Base-by-base conservation (phyloP, 2,888 invertebrate genomes). In the Fragum fragum region DNA sequence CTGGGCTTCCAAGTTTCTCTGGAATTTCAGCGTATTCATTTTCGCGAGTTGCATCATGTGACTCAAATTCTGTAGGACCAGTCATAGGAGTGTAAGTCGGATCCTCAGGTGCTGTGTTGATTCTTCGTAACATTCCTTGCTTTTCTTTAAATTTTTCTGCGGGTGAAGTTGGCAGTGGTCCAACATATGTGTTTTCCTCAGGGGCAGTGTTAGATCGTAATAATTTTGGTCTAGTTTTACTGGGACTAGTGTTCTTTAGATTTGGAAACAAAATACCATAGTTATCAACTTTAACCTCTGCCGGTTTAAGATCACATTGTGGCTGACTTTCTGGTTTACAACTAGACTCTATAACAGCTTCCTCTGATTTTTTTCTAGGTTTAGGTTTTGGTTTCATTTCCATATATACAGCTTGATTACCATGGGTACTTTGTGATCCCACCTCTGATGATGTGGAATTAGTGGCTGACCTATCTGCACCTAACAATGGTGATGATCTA, bases 261-360 rank as follows among this genome's bases (percentile, higher is more conserved):
- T 85, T 82, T 59, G 82, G 85, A 39, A 83, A 85, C 3, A 85
- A 75, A 36, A 83, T 83, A 14, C 68, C 85, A 74, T 85, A 85
- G 32, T 73, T 69, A 53, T 85, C 85, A 28, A 76, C 61, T 63
- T 69, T 73, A 39, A 29, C 52, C 18, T 78, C 68, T 26, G 39
- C 52, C 26, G 83, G 71, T 42, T 55, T 76, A 26, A 69, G 26
- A 1, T 23, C 16, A 23, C 21, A n/a, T 16, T 28, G 47, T 18
- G 61, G 14, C 14, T 69, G 53, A 23, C 11, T 21, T 23, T 70
- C 23, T 21, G 59, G 39, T 6, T 11, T 72, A 5, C 11, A 7
- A 11, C 52, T 71, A 26, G 11, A 21, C 57, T 76, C 52, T 32
- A 9, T 52, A 2, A 26, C 28, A 42, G 21, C 36, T 9, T 28